A percentile compares a stretch with the other conserved stretches of the same genome.
These are phyloP conservation scores for Globodera rostochiensis DNA, from an alignment of 1,140 invertebrate species.

Conservation along the genomic window DNA sequence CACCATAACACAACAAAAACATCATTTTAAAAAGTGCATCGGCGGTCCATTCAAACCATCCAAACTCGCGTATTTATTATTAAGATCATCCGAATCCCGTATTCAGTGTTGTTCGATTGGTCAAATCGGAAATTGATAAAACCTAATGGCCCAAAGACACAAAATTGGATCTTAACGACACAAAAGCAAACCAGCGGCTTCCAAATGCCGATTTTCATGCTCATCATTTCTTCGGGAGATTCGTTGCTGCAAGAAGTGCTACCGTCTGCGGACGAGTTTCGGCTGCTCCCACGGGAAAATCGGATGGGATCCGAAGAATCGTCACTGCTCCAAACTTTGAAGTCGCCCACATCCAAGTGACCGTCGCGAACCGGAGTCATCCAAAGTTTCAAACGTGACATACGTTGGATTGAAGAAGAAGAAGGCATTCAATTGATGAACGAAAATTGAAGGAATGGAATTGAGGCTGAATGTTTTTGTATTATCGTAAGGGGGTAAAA, in stretches of 20 bases:
- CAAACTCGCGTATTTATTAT: neutral
- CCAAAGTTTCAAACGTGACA: slow-evolving; percentile 29
- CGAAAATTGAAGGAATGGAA: neutral
- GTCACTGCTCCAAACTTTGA: slow-evolving; percentile 23
- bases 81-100: too few species aligned
- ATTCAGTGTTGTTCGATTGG: too few species aligned
- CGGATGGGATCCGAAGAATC: neutral
- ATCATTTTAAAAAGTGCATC: too few species aligned
- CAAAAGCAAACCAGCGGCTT: slow-evolving; percentile 2
- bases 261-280: neutral
- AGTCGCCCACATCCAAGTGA: slow-evolving; percentile 7
- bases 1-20: too few species aligned
- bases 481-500: neutral
- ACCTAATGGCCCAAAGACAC: neutral
- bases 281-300: slow-evolving; percentile 16
- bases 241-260: neutral
- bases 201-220: slow-evolving; percentile 22
- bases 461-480: neutral
- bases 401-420: neutral
- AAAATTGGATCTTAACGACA: neutral
- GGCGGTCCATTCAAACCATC: neutral
- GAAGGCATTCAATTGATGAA: neutral
- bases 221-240: neutral
- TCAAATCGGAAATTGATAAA: too few species aligned
- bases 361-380: slow-evolving; percentile 12